Conservation (phyloP, 2,797 vertebrate species). For the Tamandua tetradactyla region DNA sequence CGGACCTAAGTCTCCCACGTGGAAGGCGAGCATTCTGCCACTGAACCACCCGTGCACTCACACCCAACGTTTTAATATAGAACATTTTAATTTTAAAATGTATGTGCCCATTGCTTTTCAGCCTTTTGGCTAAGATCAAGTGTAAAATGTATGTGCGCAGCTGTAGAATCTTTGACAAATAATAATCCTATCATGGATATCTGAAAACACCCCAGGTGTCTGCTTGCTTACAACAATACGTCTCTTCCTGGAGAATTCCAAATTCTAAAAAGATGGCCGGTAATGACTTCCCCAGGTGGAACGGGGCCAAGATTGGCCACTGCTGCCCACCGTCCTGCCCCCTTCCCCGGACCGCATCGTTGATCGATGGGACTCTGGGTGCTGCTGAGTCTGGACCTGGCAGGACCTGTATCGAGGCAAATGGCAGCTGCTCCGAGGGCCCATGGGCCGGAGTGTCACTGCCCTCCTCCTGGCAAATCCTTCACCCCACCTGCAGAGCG, state of each 20-base stretch:
- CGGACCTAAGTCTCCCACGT: no score
- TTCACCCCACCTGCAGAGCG: neutral
- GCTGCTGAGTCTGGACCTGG: neutral
- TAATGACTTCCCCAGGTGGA: neutral
- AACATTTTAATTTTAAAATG: neutral
- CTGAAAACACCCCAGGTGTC: neutral
- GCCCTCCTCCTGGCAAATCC: neutral
- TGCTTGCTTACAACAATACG: neutral
- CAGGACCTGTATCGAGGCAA: neutral
- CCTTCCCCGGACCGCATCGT: neutral
- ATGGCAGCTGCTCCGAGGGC: no score
- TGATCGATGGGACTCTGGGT: accelerated
- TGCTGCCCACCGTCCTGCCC: neutral
- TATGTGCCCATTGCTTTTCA: no score
- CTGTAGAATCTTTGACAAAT: neutral
- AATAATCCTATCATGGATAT: neutral
- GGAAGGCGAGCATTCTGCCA: no score
- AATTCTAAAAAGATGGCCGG: neutral
- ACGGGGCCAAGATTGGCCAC: neutral
- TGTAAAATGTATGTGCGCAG: no score
- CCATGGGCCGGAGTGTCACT: no score
- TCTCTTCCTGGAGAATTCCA: neutral
- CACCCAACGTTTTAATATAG: neutral
- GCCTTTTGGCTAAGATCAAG: no score
- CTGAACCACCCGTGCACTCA: no score